Evolutionary conservation across 35 echinoderm and acorn worm genomes (phyloP), one percentile per base, ranked within the genome.

Genomic region (Antedon bifida): DNA sequence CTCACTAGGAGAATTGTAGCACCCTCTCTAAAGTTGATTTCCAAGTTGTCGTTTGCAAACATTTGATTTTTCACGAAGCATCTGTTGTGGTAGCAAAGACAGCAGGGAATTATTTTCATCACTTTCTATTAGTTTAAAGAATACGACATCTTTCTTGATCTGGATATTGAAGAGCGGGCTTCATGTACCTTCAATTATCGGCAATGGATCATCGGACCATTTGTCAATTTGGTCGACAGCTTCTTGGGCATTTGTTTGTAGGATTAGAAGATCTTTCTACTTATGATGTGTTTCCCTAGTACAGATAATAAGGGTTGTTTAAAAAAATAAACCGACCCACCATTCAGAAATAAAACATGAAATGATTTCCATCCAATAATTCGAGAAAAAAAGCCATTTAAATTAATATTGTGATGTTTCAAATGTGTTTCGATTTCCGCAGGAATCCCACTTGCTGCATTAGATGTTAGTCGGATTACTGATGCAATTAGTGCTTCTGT

Each of bases 351-450:
- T 51, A 42, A 14, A 14, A 42, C 38, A 55, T 82, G 42, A 23
- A 82, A 82, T 42, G 80, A 30, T 29, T 51, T 28, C 80, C 80
- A 5, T 28, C 80, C 80, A 5, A 82, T 30, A 11, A 82, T 31
- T 2, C 17, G 36, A 29, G 55, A 31, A 30, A 31, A 33, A 0
- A 82, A 34, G 8, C 35, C 55, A 31, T 11, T 82, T 13, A 51
- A n/a, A 16, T 26, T 64, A 30, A 82, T 82, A 1, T 14, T 17
- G 1, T 55, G 29, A 29, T 29, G 3, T 1, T 30, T n/a, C 29
- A 82, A 82, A 55, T 51, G 55, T 55, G 39, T 31, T 26, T 82
- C 35, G 31, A 82, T 51, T 34, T 82, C 80, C 5, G 80, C 31
- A 12, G 80, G 80, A n/a, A 82, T 51, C 0, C 80, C 80, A 2